Conservation (phyloP, 2,113 vertebrate genomes). For the Nyctereutes procyonoides region DNA sequence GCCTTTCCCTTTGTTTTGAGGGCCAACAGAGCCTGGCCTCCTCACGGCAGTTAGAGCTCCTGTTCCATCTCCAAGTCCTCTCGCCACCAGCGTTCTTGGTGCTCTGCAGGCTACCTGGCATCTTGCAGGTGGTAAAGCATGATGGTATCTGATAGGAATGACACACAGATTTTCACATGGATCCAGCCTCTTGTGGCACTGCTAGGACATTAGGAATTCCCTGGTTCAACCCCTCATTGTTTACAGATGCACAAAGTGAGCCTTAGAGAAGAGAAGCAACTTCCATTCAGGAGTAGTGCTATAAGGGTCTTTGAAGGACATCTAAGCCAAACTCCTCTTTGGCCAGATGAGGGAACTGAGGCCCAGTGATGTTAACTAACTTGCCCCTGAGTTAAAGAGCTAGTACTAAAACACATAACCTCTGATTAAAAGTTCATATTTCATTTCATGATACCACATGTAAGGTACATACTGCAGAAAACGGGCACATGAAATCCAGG, state of each 20-base stretch:
- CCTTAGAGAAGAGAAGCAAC: background rate
- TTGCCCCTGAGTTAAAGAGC: background rate
- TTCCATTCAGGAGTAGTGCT: background rate
- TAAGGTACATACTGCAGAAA: background rate
- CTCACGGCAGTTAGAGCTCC: background rate
- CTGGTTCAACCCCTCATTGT: background rate
- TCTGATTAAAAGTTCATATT: background rate
- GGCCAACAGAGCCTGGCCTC: background rate
- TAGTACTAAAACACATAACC: background rate
- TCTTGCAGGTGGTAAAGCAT: background rate
- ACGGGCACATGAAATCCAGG: background rate
- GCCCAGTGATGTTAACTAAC: background rate
- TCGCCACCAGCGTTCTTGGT: background rate
- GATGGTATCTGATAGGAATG: background rate
- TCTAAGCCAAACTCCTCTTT: background rate
- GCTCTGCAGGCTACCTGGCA: background rate
- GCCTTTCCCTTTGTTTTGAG: conserved; percentile 45
- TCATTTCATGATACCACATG: background rate
- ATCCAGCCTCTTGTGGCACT: background rate
- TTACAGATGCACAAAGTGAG: background rate
- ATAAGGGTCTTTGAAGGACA: background rate
- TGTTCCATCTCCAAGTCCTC: background rate
- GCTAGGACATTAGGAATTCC: background rate
- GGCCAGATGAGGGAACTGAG: background rate
- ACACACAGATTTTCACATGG: background rate